phyloP scores from a whole-genome alignment of 2,113 vertebrate species.

The Centropristis striata region DNA sequence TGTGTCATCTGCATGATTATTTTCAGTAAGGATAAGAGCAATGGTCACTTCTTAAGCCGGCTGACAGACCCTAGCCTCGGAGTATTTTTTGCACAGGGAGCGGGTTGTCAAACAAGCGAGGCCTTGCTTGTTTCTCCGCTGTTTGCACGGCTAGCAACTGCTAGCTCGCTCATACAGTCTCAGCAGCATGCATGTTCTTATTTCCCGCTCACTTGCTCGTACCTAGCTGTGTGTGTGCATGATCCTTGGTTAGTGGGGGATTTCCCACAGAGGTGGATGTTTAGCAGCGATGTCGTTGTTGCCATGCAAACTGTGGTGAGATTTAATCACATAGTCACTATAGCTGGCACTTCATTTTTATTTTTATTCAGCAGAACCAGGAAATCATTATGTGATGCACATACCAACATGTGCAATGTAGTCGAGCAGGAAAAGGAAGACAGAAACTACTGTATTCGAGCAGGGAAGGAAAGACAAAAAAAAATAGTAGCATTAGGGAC shows the following conservation, averaged over 20 bases:
- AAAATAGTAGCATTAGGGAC: not conserved
- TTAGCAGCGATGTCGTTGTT: not conserved
- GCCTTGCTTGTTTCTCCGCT: constrained; percentile 41
- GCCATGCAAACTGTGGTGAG: not conserved
- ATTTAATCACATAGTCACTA: not conserved
- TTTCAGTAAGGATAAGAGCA: not conserved
- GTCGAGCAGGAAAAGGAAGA: not conserved
- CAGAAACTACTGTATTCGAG: too few species aligned
- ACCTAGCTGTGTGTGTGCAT: constrained; percentile 43
- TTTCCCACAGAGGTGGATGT: constrained; percentile 20
- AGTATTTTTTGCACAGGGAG: not conserved
- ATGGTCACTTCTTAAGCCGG: not conserved
- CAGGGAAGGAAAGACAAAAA: too few species aligned
- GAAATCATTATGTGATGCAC: not conserved
- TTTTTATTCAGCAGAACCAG: not conserved
- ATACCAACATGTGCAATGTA: not conserved
- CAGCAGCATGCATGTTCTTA: constrained; percentile 69
- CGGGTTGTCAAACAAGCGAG: constrained; percentile 11
- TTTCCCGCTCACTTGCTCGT: constrained; percentile 79
- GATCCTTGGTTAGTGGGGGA: constrained; percentile 27
- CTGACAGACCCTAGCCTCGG: not conserved
- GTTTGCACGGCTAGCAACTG: constrained; percentile 29
- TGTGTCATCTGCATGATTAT: not conserved
- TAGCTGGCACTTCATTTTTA: not conserved
- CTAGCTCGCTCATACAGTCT: constrained; percentile 51